Conservation (phyloP, 2,888 invertebrate genomes). For the Latheticus oryzae region DNA sequence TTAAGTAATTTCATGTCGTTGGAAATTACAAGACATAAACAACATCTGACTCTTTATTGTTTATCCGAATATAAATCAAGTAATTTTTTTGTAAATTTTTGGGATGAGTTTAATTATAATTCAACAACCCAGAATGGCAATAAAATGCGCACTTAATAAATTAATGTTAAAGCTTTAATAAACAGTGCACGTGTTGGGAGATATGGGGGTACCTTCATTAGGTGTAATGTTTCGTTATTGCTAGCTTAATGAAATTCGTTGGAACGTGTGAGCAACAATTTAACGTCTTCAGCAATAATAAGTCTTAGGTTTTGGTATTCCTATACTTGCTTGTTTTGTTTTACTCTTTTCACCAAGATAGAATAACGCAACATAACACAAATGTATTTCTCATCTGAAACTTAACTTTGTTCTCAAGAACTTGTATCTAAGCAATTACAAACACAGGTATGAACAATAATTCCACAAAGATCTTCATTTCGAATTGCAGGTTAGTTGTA, state of each 20-base stretch:
- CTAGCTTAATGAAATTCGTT: conserved; percentile 40
- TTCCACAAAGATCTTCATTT: conserved; percentile 29
- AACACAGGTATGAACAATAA: conserved; percentile 34
- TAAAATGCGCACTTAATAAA: conserved; percentile 40
- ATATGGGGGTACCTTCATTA: conserved; percentile 43
- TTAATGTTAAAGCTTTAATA: conserved; percentile 40
- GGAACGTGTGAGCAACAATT: conserved; percentile 41
- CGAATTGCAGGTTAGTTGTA: conserved; percentile 36
- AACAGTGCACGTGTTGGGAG: conserved; percentile 42
- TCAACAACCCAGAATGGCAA: conserved; percentile 24
- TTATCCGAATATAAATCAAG: conserved; percentile 6
- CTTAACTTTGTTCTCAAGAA: conserved; percentile 17
- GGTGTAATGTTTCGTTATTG: conserved; percentile 42
- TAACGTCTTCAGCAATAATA: conserved; percentile 21
- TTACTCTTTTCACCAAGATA: too few species aligned
- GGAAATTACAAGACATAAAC: conserved; percentile 15
- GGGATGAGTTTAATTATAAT: conserved; percentile 21
- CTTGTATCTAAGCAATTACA: conserved; percentile 26
- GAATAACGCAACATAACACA: too few species aligned
- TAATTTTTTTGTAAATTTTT: conserved; percentile 17
- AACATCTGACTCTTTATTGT: too few species aligned
- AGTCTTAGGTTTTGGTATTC: neutral
- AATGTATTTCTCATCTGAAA: too few species aligned
- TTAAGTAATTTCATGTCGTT: conserved; percentile 33
- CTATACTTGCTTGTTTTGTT: too few species aligned